Evolutionary conservation across 1,140 invertebrate species (phyloP).

Genomic region (Potamilus streckersoni): DNA sequence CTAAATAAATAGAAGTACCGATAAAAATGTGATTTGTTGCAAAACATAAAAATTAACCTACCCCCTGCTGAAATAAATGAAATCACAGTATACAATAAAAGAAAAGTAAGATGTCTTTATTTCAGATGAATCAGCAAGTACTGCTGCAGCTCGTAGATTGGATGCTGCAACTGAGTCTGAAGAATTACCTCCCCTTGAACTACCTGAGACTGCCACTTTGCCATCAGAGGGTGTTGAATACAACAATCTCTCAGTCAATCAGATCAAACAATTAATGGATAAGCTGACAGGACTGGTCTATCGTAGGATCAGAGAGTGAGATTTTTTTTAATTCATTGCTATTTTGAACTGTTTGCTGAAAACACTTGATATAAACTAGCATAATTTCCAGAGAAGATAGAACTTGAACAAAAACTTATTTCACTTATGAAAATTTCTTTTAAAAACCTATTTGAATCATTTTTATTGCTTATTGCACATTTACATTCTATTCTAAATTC

Average conservation of each 20-base stretch:
- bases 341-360: neutral
- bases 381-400: too few relatives aligned
- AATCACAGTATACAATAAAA: too few relatives aligned
- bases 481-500: too few relatives aligned
- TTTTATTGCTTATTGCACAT: too few relatives aligned
- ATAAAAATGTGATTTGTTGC: neutral
- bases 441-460: too few relatives aligned
- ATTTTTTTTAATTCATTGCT: constrained; percentile 4
- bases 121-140: constrained; percentile 47
- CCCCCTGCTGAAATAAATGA: too few relatives aligned
- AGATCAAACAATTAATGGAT: constrained; percentile 63
- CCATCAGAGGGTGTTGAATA: constrained; percentile 62
- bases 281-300: constrained; percentile 58
- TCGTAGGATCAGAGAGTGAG: constrained; percentile 59
- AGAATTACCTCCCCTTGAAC: constrained; percentile 53
- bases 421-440: too few relatives aligned
- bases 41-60: too few relatives aligned
- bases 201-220: constrained; percentile 51
- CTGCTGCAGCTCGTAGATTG: constrained; percentile 48
- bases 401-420: too few relatives aligned
- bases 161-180: constrained; percentile 51
- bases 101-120: neutral
- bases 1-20: neutral
- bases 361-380: neutral
- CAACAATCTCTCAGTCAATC: constrained; percentile 47